phyloP scores from a whole-genome alignment of 1,140 invertebrate genomes.

The Pseudomyrmex sp. region DNA sequence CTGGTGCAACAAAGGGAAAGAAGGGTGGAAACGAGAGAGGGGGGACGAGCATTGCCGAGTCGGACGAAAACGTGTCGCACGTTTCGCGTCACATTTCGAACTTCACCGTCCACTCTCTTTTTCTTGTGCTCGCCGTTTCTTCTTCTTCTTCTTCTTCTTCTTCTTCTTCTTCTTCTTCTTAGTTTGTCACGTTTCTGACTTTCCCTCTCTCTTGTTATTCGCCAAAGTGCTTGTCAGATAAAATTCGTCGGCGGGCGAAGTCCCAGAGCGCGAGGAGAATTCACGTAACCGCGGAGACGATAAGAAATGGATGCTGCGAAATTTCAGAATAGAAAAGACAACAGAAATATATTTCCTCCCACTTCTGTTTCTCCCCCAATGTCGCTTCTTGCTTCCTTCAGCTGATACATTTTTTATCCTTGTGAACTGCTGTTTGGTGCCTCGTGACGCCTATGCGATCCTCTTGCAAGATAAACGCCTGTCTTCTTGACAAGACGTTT shows the following conservation, averaged over 20 bases:
- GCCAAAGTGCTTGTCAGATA: slow-evolving; percentile 65
- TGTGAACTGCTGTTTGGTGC: slow-evolving; percentile 19
- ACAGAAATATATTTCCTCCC: slow-evolving; percentile 44
- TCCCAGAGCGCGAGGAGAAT: slow-evolving; percentile 52
- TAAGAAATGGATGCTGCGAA: slow-evolving; percentile 61
- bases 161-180: neutral
- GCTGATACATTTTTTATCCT: slow-evolving; percentile 54
- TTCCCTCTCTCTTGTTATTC: slow-evolving; percentile 48
- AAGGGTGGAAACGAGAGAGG: slow-evolving; percentile 19
- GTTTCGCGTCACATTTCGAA: slow-evolving; percentile 63
- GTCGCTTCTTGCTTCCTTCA: slow-evolving; percentile 20
- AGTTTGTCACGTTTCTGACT: slow-evolving; percentile 31
- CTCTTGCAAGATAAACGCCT: slow-evolving; percentile 39
- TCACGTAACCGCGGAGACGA: slow-evolving; percentile 54
- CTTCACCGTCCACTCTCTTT: slow-evolving; percentile 9
- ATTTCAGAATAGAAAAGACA: slow-evolving; percentile 56
- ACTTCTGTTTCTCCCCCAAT: neutral
- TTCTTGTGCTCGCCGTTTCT: neutral
- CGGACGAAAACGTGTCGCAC: slow-evolving; percentile 69
- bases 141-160: slow-evolving; percentile 2
- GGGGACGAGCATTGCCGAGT: neutral
- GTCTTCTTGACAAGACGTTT: slow-evolving; percentile 33
- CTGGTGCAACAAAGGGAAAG: slow-evolving; percentile 43
- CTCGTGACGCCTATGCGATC: slow-evolving; percentile 38
- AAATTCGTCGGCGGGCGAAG: slow-evolving; percentile 59